Conservation (phyloP, 2,113 vertebrate species). For the Gymnarchus niloticus region DNA sequence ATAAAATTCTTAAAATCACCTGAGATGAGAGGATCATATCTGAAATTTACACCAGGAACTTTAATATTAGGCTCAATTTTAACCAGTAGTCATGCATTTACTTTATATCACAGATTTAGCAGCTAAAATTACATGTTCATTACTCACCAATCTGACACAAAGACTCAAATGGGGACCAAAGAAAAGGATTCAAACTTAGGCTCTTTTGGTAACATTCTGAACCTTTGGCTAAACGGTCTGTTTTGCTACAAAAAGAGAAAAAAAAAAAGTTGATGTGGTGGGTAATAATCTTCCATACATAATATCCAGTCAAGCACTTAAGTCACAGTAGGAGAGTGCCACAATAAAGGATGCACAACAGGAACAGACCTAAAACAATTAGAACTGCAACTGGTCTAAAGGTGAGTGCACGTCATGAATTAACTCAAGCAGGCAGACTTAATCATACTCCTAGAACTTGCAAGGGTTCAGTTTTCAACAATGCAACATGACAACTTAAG, state of each 20-base stretch:
- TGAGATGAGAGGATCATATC: background rate
- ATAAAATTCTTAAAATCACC: background rate
- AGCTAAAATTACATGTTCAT: background rate
- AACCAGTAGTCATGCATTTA: background rate
- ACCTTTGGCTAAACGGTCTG: conserved; percentile 88
- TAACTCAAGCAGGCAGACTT: background rate
- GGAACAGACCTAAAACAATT: background rate
- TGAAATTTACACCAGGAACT: background rate
- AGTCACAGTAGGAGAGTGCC: background rate
- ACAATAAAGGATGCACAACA: background rate
- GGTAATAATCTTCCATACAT: background rate
- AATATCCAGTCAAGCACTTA: background rate
- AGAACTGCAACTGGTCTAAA: background rate
- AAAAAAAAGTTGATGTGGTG: too few relatives aligned
- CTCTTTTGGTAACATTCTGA: conserved; percentile 98
- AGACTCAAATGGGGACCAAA: conserved; percentile 95
- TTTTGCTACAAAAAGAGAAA: conserved; percentile 67
- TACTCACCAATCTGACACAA: conserved; percentile 92
- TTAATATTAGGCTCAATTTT: background rate
- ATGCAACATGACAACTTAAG: conserved; percentile 11
- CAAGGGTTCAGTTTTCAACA: background rate
- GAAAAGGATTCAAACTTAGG: conserved; percentile 95
- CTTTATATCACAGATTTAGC: background rate
- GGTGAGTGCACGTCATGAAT: background rate
- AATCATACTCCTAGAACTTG: background rate